Conservation (phyloP, 2,888 invertebrate genomes). For the Axea sp. region DNA sequence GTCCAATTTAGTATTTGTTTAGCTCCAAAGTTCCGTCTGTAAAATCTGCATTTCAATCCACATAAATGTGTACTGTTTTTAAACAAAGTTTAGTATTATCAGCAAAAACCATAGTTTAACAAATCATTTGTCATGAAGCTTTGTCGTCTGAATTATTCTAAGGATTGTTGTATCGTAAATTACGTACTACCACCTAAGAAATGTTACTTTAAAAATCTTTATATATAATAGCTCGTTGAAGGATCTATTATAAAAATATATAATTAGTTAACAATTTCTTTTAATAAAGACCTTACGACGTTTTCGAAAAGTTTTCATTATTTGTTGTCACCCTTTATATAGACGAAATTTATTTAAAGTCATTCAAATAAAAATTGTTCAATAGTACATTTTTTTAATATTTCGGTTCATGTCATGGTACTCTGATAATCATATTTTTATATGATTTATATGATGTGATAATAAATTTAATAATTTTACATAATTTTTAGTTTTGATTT, state of each 20-base stretch:
- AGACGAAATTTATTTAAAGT: too few relatives aligned
- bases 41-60: too few relatives aligned
- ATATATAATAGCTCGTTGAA: slow-evolving; percentile 36
- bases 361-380: too few relatives aligned
- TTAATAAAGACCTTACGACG: slow-evolving; percentile 38
- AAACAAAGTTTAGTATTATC: slow-evolving; percentile 4
- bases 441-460: too few relatives aligned
- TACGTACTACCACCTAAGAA: slow-evolving; percentile 31
- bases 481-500: too few relatives aligned
- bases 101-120: slow-evolving; percentile 1
- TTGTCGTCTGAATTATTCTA: slow-evolving; percentile 38
- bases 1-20: too few relatives aligned
- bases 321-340: slow-evolving; percentile 26
- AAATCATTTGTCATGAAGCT: slow-evolving; percentile 18
- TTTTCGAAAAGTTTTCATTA: slow-evolving; percentile 33
- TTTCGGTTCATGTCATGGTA: too few relatives aligned
- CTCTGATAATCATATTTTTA: too few relatives aligned
- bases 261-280: slow-evolving; percentile 38
- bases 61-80: not conserved
- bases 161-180: slow-evolving; percentile 33
- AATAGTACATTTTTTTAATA: too few relatives aligned
- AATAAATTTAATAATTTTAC: too few relatives aligned
- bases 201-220: slow-evolving; percentile 40
- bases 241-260: slow-evolving; percentile 32
- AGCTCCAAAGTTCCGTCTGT: too few relatives aligned